phyloP scores from a whole-genome alignment of 1,140 invertebrate species.

The Notospermus geniculatus region DNA sequence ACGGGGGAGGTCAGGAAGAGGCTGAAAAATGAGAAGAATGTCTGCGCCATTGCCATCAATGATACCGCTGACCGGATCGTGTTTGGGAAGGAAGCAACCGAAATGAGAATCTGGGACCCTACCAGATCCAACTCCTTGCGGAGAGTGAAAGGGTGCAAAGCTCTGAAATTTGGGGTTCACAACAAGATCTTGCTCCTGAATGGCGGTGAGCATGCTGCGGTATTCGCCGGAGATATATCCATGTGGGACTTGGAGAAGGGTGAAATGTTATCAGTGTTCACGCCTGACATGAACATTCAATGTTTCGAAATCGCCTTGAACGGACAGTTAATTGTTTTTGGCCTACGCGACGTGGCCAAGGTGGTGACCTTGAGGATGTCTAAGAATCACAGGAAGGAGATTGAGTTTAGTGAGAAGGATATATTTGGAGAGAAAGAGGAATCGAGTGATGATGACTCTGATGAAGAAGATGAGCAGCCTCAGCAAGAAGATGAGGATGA shows the following conservation, averaged over 20 bases:
- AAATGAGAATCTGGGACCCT: conserved; percentile 51
- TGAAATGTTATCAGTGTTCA: conserved; percentile 73
- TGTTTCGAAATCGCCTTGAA: conserved; percentile 73
- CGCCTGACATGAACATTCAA: conserved; percentile 69
- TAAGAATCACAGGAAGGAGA: conserved; percentile 19
- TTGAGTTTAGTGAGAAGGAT: conserved; percentile 31
- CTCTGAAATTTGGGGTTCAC: conserved; percentile 33
- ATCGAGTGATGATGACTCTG: conserved; percentile 36
- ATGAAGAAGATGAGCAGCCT: neutral
- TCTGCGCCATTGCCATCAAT: conserved; percentile 44
- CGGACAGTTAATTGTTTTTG: conserved; percentile 71
- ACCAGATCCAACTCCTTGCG: conserved; percentile 28
- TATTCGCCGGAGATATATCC: conserved; percentile 50
- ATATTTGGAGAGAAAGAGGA: conserved; percentile 44
- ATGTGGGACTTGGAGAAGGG: conserved; percentile 58
- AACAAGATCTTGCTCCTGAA: conserved; percentile 46
- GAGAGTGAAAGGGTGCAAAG: conserved; percentile 36
- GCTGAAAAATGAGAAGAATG: conserved; percentile 48
- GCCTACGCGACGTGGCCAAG: conserved; percentile 56
- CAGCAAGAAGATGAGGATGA: no score
- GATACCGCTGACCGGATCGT: conserved; percentile 44
- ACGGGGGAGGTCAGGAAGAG: conserved; percentile 42
- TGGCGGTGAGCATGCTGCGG: conserved; percentile 37
- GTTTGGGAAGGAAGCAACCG: conserved; percentile 43
- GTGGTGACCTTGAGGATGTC: conserved; percentile 62